Percentiles rank a stretch among this genome's conserved stretches.
Evolutionary conservation across 2,888 invertebrate genomes (phyloP).

Genomic region (Coecobrya sp.): DNA sequence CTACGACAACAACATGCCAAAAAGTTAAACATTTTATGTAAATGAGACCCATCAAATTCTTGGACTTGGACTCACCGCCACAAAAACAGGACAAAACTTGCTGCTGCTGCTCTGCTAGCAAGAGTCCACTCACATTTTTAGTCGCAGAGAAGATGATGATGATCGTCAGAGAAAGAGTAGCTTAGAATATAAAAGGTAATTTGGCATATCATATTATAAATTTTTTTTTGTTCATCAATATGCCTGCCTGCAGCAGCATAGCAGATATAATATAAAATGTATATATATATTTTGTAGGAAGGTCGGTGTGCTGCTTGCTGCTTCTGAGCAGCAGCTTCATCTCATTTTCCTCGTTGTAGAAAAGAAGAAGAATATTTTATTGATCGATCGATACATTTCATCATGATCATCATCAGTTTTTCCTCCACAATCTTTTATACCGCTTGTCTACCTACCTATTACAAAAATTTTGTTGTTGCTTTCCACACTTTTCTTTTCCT

Average conservation of each 20-base stretch:
- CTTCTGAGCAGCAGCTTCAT: background rate
- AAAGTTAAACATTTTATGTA: conserved; percentile 52
- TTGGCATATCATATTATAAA: conserved; percentile 15
- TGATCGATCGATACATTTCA: conserved; percentile 48
- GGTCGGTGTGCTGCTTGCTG: background rate
- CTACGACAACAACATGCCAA: background rate
- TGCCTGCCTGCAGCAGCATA: background rate
- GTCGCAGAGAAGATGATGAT: background rate
- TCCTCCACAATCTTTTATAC: background rate
- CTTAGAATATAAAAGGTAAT: background rate
- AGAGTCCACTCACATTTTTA: background rate
- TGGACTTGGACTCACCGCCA: background rate
- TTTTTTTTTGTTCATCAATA: background rate
- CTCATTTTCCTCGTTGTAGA: background rate
- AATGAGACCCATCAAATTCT: background rate
- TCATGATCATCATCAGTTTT: background rate
- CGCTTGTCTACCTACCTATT: too few relatives aligned
- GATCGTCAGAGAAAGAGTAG: too few relatives aligned
- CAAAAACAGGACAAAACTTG: background rate
- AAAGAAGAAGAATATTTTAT: conserved; percentile 28
- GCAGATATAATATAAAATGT: background rate
- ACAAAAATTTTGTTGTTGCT: too few relatives aligned
- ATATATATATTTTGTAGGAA: background rate
- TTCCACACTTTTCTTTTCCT: too few relatives aligned
- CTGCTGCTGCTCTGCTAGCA: too few relatives aligned